Conservation (phyloP, 2,888 invertebrate genomes). For the Leptogaster cylindrica region DNA sequence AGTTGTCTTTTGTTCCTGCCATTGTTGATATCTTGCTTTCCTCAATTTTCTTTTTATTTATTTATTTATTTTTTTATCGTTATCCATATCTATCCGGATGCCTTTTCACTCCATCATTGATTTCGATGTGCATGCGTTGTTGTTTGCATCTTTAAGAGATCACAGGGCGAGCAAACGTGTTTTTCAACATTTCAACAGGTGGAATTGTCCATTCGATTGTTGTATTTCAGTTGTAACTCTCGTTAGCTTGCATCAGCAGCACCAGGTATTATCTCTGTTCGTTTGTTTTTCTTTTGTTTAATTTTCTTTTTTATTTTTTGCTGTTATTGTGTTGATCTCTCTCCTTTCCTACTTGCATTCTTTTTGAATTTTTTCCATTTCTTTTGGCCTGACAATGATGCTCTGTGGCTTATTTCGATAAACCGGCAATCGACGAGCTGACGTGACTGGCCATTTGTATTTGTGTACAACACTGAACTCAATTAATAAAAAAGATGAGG, state of each 20-base stretch:
- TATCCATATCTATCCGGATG: constrained; percentile 10
- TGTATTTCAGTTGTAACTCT: constrained; percentile 14
- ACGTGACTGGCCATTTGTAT: no score
- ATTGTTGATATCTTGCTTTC: constrained; percentile 28
- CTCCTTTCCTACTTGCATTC: no score
- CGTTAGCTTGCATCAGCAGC: background rate
- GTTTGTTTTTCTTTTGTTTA: no score
- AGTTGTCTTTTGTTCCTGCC: constrained; percentile 28
- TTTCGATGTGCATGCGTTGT: background rate
- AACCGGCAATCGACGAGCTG: no score
- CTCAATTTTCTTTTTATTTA: constrained; percentile 10
- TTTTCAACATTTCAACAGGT: constrained; percentile 41
- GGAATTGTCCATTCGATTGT: constrained; percentile 36
- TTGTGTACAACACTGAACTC: no score
- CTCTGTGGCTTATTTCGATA: no score
- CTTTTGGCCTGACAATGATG: no score
- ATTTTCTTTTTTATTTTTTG: no score
- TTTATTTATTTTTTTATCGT: background rate
- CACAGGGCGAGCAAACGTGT: constrained; percentile 18
- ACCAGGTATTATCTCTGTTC: no score
- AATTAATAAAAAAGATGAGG: no score
- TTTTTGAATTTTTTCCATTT: no score
- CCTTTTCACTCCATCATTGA: constrained; percentile 33
- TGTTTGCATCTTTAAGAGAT: constrained; percentile 31
- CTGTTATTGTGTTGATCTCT: no score